phyloP scores from a whole-genome alignment of 2,797 vertebrate species.

The Selene dorsalis region DNA sequence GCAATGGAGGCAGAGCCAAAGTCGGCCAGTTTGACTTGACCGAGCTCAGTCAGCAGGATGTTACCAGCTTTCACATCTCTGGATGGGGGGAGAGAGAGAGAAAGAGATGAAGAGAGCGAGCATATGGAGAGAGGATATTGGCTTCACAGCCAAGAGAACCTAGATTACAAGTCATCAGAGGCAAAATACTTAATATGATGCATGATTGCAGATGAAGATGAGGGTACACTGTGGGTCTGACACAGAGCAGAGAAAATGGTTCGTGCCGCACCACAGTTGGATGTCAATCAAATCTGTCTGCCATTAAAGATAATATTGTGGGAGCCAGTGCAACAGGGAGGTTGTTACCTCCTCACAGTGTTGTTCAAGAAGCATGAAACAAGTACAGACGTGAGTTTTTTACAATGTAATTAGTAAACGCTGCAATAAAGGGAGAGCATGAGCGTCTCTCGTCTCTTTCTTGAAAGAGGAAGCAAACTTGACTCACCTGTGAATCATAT shows the following conservation, averaged over 20 bases:
- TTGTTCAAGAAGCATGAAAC: constrained; percentile 1
- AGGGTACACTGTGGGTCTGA: neutral
- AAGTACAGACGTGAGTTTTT: constrained; percentile 25
- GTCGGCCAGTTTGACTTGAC: constrained; percentile 98
- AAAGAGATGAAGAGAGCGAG: neutral
- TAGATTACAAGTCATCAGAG: neutral
- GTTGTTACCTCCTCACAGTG: constrained; percentile 7
- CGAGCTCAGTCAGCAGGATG: constrained; percentile 97
- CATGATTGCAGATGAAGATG: neutral
- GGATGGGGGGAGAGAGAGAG: constrained; percentile 22
- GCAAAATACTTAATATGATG: neutral
- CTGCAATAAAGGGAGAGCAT: constrained; percentile 29
- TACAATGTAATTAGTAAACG: constrained; percentile 41
- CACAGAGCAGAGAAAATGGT: too few relatives aligned
- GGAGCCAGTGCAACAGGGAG: constrained; percentile 10
- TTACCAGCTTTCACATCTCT: constrained; percentile 99
- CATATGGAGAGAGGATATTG: neutral
- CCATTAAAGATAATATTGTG: constrained; percentile 22
- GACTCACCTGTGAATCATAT: constrained; percentile 96
- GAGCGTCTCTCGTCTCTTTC: constrained; percentile 1
- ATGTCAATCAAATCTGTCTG: constrained; percentile 25
- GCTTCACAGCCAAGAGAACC: neutral
- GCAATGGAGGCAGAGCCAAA: constrained; percentile 98
- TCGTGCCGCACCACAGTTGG: neutral
- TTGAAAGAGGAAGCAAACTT: neutral